Evolutionary conservation across 2,888 invertebrate species (phyloP).

Genomic region (Rhagonycha lutea): DNA sequence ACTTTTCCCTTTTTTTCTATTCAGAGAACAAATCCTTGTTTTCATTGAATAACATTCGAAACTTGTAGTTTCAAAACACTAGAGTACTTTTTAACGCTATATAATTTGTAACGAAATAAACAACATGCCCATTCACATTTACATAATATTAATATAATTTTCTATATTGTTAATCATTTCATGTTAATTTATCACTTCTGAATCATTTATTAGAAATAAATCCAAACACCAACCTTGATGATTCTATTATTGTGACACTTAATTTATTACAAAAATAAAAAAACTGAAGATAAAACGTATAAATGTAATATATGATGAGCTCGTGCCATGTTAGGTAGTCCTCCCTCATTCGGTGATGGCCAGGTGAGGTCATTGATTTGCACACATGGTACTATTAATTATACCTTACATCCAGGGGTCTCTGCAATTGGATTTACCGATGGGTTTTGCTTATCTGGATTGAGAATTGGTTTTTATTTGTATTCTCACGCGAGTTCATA

Average conservation of each 20-base stretch:
- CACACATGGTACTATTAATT: conserved; percentile 49
- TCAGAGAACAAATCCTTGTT: too few relatives aligned
- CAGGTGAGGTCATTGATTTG: conserved; percentile 50
- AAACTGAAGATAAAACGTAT: not conserved
- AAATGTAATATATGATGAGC: conserved; percentile 3
- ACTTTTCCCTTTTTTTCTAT: too few relatives aligned
- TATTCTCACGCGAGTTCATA: conserved; percentile 33
- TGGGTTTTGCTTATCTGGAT: conserved; percentile 33
- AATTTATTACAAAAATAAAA: not conserved
- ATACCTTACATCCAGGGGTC: conserved; percentile 32
- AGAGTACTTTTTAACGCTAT: not conserved
- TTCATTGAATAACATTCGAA: too few relatives aligned
- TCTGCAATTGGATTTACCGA: conserved; percentile 37
- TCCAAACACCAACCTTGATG: not conserved
- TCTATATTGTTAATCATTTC: not conserved
- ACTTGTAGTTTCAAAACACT: too few relatives aligned
- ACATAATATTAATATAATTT: not conserved
- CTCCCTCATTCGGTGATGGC: conserved; percentile 36
- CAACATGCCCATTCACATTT: not conserved
- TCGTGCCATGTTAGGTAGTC: conserved; percentile 30
- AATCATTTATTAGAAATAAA: not conserved
- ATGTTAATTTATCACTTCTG: not conserved
- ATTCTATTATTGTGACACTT: not conserved
- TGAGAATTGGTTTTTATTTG: conserved; percentile 35
- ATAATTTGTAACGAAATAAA: not conserved